Evolutionary conservation across 1,140 invertebrate genomes (phyloP).

Genomic region (Ips nitidus): DNA sequence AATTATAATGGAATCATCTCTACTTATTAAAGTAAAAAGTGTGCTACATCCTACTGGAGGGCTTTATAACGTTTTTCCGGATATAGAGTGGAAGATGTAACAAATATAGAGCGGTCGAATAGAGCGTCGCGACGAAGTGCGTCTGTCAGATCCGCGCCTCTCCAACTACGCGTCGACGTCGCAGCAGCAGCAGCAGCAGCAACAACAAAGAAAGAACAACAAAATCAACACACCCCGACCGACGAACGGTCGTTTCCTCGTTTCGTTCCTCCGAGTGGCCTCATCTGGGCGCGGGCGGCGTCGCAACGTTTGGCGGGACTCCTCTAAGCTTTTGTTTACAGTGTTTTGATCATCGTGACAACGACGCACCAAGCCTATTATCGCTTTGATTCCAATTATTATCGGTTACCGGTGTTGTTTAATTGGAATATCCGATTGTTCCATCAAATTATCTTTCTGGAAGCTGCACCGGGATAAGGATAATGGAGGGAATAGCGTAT

Average conservation of each 20-base stretch:
- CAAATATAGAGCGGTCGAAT: not conserved
- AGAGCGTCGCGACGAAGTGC: not conserved
- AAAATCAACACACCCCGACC: constrained; percentile 26
- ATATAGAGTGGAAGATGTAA: not conserved
- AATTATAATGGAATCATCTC: too few relatives aligned
- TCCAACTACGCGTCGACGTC: constrained; percentile 7
- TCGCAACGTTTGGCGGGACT: not conserved
- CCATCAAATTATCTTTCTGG: not conserved
- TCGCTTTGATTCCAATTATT: too few relatives aligned
- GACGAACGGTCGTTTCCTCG: constrained; percentile 1
- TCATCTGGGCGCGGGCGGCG: constrained; percentile 4
- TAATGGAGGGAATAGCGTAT: constrained; percentile 15
- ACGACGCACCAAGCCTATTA: not conserved
- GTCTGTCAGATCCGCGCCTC: not conserved
- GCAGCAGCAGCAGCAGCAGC: constrained; percentile 24
- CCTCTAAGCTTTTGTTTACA: not conserved
- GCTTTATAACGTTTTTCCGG: too few relatives aligned
- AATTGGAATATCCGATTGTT: too few relatives aligned
- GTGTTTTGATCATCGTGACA: constrained; percentile 1
- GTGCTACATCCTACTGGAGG: too few relatives aligned
- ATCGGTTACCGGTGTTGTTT: too few relatives aligned
- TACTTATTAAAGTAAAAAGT: too few relatives aligned
- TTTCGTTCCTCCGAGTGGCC: constrained; percentile 17
- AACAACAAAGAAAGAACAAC: constrained; percentile 23
- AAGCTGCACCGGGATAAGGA: not conserved